These are phyloP conservation scores for Hippolais icterina DNA, from an alignment of 2,113 vertebrate genomes.

Conservation along the genomic window DNA sequence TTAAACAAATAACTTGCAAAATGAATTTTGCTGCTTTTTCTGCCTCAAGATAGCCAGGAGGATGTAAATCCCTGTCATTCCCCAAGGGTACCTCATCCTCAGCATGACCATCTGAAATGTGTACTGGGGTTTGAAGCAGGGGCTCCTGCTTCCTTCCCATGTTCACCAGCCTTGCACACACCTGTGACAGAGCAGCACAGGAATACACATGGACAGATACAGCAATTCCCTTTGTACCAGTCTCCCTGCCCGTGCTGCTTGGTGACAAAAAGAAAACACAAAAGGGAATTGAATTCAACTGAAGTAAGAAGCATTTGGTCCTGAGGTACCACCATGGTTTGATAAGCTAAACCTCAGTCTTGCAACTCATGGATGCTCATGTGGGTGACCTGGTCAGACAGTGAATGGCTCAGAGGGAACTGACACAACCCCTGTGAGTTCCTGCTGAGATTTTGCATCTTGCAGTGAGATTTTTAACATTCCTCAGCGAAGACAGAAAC, in stretches of 20 bases:
- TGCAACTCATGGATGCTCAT: background rate
- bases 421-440: background rate
- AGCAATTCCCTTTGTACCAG: background rate
- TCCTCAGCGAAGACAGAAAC: background rate
- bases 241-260: background rate
- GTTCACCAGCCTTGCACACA: background rate
- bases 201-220: background rate
- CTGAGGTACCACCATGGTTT: background rate
- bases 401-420: background rate
- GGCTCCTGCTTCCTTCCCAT: background rate
- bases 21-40: background rate
- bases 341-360: background rate
- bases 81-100: background rate
- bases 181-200: background rate
- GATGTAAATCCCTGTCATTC: background rate
- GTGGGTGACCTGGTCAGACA: background rate
- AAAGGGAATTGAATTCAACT: background rate
- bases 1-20: background rate
- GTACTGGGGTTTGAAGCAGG: background rate
- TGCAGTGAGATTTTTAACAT: background rate
- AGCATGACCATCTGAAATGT: fast-evolving
- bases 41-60: background rate
- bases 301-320: background rate
- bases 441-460: background rate
- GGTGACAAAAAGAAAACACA: background rate